phyloP scores from a whole-genome alignment of 2,797 vertebrate species.

The Crocidura indochinensis region DNA sequence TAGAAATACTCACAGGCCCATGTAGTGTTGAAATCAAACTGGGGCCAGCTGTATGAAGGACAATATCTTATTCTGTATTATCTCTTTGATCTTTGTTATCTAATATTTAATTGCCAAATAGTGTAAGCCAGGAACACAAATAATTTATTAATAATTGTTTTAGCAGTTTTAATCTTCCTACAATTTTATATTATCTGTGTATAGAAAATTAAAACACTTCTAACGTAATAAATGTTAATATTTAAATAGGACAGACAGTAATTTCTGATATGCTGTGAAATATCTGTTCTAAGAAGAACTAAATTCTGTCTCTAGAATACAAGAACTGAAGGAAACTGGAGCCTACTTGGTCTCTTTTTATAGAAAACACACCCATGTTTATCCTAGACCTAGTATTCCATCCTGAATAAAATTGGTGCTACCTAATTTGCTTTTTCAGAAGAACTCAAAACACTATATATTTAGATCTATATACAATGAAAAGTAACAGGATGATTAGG shows the following conservation, averaged over 20 bases:
- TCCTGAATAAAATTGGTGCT: neutral
- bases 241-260: neutral
- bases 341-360: neutral
- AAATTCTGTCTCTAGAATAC: neutral
- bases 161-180: neutral
- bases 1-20: no score
- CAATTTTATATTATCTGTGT: neutral
- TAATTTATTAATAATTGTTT: neutral
- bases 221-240: neutral
- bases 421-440: neutral
- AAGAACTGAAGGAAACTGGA: neutral
- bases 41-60: no score
- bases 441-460: conserved; percentile 26
- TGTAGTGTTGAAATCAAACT: no score
- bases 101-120: neutral
- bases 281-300: neutral
- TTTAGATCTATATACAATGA: conserved; percentile 15
- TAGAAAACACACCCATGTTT: neutral
- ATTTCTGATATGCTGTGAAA: neutral
- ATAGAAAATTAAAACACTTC: conserved; percentile 1
- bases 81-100: no score
- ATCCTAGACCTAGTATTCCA: neutral
- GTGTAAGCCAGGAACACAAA: neutral
- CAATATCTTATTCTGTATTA: no score
- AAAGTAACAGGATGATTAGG: neutral